These are phyloP conservation scores for Prunella strophiata DNA, from an alignment of 2,797 vertebrate genomes.

Conservation along the genomic window DNA sequence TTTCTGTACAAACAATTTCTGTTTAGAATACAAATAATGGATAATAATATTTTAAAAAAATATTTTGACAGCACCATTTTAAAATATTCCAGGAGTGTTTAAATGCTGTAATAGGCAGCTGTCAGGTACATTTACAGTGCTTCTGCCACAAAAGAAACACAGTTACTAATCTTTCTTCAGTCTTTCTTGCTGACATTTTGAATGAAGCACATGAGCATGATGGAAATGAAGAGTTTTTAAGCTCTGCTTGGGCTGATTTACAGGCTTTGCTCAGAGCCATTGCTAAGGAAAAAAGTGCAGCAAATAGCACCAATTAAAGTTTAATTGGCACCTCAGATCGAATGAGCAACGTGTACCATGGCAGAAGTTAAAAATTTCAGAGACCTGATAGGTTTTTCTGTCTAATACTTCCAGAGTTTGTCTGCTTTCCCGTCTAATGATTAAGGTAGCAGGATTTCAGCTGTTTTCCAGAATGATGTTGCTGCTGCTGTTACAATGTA, in stretches of 20 bases:
- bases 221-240: constrained; percentile 31
- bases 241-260: constrained; percentile 11
- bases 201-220: not conserved
- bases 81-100: constrained; percentile 1
- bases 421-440: not conserved
- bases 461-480: not conserved
- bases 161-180: constrained; percentile 46
- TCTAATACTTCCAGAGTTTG: not conserved
- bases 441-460: not conserved
- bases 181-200: not conserved
- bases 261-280: not conserved
- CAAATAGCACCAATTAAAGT: not conserved
- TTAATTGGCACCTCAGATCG: not conserved
- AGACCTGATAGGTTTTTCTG: not conserved
- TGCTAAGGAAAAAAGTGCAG: not conserved
- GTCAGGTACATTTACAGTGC: constrained; percentile 37
- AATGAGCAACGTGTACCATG: not conserved
- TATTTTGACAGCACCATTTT: constrained; percentile 58
- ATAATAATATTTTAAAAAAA: constrained; percentile 41
- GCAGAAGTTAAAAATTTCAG: constrained; percentile 1
- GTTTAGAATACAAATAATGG: constrained; percentile 35
- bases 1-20: constrained; percentile 47
- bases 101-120: constrained; percentile 53
- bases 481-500: not conserved
- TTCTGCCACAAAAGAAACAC: constrained; percentile 21